phyloP scores from a whole-genome alignment of 2,113 vertebrate genomes.

The Centropus unirufus region DNA sequence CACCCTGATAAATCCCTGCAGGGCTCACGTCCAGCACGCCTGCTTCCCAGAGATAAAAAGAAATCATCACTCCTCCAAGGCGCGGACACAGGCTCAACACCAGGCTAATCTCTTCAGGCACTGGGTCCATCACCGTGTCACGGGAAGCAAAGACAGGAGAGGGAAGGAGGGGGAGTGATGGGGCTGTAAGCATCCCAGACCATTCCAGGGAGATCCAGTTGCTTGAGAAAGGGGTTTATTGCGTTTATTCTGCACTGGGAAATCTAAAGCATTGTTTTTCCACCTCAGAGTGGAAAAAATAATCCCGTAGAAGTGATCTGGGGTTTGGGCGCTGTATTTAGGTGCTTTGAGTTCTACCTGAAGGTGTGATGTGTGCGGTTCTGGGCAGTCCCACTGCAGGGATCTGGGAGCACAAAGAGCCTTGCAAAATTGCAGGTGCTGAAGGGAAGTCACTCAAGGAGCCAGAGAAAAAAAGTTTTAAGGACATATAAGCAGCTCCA shows the following conservation, averaged over 20 bases:
- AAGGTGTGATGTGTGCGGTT: neutral
- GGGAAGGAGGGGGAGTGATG: neutral
- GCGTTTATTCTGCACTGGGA: neutral
- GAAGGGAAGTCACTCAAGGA: neutral
- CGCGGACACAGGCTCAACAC: conserved; percentile 20
- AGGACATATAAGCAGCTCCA: neutral
- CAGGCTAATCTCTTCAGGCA: conserved; percentile 68
- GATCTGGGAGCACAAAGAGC: neutral
- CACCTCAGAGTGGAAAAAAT: neutral
- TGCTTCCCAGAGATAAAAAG: conserved; percentile 81
- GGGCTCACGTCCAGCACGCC: conserved; percentile 72
- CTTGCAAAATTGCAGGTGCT: neutral
- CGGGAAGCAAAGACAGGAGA: neutral
- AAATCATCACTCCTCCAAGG: conserved; percentile 52
- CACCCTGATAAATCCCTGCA: conserved; percentile 69
- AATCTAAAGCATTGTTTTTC: neutral
- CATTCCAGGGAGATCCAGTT: conserved; percentile 10
- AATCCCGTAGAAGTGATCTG: neutral
- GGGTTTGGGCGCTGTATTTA: neutral
- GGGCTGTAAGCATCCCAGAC: conserved; percentile 50
- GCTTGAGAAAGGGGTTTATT: neutral
- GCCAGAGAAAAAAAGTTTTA: neutral
- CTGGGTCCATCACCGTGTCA: conserved; percentile 3
- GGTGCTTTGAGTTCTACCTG: neutral
- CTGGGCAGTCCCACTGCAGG: neutral